Percentiles rank a stretch among this genome's conserved stretches.
Conservation (phyloP, 2,888 invertebrate genomes). For the Elysia crispata region DNA sequence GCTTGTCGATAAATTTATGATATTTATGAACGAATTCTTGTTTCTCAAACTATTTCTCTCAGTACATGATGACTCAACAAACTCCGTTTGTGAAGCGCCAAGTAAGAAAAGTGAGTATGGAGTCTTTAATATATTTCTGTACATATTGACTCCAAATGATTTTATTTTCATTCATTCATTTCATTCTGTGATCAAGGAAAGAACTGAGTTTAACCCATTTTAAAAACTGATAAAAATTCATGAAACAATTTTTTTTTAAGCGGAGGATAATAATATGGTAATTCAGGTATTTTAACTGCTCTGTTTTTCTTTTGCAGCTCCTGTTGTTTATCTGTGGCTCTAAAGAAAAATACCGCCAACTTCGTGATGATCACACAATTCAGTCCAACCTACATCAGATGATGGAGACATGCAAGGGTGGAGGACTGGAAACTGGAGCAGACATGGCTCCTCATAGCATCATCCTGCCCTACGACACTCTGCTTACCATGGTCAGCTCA, state of each 20-base stretch:
- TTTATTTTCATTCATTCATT: too few species aligned
- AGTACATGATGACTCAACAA: conserved; percentile 94
- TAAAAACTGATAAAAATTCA: too few species aligned
- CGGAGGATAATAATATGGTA: too few species aligned
- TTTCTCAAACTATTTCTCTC: conserved; percentile 25
- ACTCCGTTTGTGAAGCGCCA: conserved; percentile 92
- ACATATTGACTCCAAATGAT: neutral
- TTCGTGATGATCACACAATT: conserved; percentile 94
- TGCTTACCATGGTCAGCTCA: conserved; percentile 85
- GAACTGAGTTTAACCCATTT: too few species aligned
- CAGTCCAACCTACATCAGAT: conserved; percentile 86
- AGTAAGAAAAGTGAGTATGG: conserved; percentile 83
- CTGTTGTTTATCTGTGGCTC: conserved; percentile 94
- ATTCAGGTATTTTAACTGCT: neutral
- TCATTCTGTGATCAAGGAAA: too few species aligned
- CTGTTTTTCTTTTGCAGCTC: conserved; percentile 77
- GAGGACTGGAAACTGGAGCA: conserved; percentile 60
- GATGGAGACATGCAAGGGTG: conserved; percentile 69
- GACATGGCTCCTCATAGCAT: conserved; percentile 64
- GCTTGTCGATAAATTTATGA: neutral
- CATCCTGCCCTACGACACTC: conserved; percentile 88
- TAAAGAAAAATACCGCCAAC: conserved; percentile 95
- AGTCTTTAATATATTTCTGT: neutral
- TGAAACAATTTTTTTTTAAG: too few species aligned
- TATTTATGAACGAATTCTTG: neutral